Conservation (phyloP, 2,888 invertebrate species). For the Mantis religiosa region DNA sequence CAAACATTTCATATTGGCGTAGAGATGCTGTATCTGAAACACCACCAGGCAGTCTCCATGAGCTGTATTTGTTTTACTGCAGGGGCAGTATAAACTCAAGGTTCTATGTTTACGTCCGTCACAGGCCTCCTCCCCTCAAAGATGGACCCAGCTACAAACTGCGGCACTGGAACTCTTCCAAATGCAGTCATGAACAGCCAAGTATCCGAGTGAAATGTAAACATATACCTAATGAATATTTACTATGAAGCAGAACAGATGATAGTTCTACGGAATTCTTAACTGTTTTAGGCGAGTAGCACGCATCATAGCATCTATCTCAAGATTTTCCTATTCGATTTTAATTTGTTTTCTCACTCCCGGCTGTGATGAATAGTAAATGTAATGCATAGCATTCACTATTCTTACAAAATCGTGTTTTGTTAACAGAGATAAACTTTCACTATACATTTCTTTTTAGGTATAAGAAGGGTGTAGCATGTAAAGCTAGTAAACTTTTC, state of each 20-base stretch:
- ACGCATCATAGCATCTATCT: too few species aligned
- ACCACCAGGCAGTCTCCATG: background rate
- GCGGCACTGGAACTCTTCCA: background rate
- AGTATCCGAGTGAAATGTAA: background rate
- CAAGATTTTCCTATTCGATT: too few species aligned
- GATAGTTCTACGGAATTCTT: too few species aligned
- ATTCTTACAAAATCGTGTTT: too few species aligned
- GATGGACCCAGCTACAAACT: background rate
- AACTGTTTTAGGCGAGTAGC: background rate
- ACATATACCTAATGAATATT: background rate
- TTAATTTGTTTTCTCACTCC: too few species aligned
- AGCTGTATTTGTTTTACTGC: background rate
- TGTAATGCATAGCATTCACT: too few species aligned
- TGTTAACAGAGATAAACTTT: too few species aligned
- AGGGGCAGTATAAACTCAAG: background rate
- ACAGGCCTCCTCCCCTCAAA: background rate
- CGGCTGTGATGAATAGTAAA: too few species aligned
- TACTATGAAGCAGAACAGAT: background rate
- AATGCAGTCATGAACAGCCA: background rate
- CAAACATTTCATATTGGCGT: background rate
- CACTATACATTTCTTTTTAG: too few species aligned
- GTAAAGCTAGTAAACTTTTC: too few species aligned
- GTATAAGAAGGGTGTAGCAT: too few species aligned
- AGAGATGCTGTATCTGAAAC: background rate
- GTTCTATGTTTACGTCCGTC: background rate